phyloP scores from a whole-genome alignment of 2,113 vertebrate species.

The Xerus inauris region DNA sequence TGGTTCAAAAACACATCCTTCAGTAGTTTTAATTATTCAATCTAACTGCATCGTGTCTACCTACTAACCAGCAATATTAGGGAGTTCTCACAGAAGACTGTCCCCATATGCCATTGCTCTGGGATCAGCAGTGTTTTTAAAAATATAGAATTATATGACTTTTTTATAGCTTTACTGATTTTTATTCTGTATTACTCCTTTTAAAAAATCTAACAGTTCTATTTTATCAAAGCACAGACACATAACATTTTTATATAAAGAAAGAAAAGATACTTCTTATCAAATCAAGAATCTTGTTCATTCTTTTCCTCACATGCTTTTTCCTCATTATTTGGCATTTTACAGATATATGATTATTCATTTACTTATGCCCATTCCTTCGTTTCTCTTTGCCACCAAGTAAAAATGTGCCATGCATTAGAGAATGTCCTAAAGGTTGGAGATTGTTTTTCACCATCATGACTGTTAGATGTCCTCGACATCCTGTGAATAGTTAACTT shows the following conservation, averaged over 20 bases:
- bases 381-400: not conserved
- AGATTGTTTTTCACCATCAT: not conserved
- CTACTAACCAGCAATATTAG: not conserved
- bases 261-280: not conserved
- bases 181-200: slow-evolving; percentile 8
- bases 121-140: not conserved
- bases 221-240: slow-evolving; percentile 3
- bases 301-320: not conserved
- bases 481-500: slow-evolving; percentile 26
- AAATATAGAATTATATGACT: not conserved
- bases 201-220: slow-evolving; percentile 42
- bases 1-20: slow-evolving; percentile 70
- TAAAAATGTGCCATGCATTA: not conserved
- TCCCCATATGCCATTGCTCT: not conserved
- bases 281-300: not conserved
- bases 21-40: slow-evolving; percentile 76
- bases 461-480: not conserved
- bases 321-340: not conserved
- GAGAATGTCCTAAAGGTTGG: not conserved
- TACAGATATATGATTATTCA: not conserved
- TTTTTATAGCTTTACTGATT: slow-evolving; percentile 38
- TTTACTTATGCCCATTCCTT: not conserved
- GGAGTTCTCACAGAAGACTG: not conserved
- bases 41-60: slow-evolving; percentile 64
- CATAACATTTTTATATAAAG: not conserved